phyloP scores from a whole-genome alignment of 1,140 invertebrate genomes.

The Melipona quadrifasciata region DNA sequence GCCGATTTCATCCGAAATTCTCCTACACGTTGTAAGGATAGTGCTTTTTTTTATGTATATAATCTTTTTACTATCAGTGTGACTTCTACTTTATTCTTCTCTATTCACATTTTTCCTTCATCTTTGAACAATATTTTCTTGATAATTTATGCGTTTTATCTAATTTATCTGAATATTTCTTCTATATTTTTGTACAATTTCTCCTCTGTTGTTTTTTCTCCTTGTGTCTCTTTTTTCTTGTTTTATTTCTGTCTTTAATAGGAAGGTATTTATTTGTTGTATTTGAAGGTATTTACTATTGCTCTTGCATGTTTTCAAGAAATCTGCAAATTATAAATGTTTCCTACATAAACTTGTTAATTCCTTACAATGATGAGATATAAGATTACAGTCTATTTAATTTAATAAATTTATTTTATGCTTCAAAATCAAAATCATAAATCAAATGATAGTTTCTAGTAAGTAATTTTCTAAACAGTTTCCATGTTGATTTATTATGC shows the following conservation, averaged over 20 bases:
- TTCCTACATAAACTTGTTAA: neutral
- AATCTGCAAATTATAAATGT: neutral
- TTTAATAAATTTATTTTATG: slow-evolving; percentile 7
- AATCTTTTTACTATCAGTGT: neutral
- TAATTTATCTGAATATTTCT: neutral
- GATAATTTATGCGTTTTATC: neutral
- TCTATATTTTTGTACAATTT: neutral
- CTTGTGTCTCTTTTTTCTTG: neutral
- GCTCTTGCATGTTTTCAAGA: neutral
- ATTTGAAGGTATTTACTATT: no score
- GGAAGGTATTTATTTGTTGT: neutral
- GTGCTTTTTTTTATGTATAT: neutral
- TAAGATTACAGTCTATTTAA: neutral
- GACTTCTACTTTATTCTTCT: neutral
- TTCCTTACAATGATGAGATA: neutral
- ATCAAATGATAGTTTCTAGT: neutral
- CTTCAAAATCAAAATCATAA: neutral
- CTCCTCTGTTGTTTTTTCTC: neutral
- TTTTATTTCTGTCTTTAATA: no score
- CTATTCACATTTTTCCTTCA: neutral
- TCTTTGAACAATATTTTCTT: neutral
- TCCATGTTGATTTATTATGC: no score
- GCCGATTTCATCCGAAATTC: neutral
- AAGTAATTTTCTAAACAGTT: no score
- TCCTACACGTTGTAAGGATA: neutral